These are phyloP conservation scores for Dugesia japonica DNA, from an alignment of 2,888 invertebrate species.

Conservation along the genomic window DNA sequence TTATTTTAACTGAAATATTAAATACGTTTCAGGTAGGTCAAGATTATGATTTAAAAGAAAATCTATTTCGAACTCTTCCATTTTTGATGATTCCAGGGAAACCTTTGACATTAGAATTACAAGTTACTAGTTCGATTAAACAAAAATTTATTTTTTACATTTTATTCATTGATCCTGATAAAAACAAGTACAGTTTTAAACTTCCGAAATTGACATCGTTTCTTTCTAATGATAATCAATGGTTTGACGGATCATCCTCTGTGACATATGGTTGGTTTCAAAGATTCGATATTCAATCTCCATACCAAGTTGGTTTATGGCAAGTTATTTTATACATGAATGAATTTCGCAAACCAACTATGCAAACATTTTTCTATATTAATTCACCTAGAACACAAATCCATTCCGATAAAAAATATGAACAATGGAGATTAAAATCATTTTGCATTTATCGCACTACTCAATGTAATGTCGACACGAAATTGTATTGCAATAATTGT, in stretches of 20 bases:
- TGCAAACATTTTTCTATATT: not conserved
- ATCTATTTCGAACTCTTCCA: not conserved
- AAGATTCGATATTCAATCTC: not conserved
- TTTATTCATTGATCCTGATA: not conserved
- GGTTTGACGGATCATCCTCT: constrained; percentile 8
- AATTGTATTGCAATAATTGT: too few relatives aligned
- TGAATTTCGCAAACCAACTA: not conserved
- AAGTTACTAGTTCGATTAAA: not conserved
- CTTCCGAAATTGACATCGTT: not conserved
- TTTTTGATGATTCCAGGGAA: not conserved
- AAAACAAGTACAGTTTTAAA: not conserved
- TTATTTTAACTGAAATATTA: too few relatives aligned
- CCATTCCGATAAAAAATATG: too few relatives aligned
- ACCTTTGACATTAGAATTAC: not conserved
- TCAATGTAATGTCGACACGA: too few relatives aligned
- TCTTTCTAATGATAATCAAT: not conserved
- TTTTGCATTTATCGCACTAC: too few relatives aligned
- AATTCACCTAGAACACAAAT: not conserved
- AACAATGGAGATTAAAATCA: too few relatives aligned
- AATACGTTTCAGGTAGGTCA: not conserved
- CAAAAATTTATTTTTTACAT: not conserved
- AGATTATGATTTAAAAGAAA: not conserved
- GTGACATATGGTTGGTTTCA: not conserved
- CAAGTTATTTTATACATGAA: not conserved
- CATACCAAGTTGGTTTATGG: not conserved